phyloP scores from a whole-genome alignment of 2,888 invertebrate species.

The Gordius sp. region DNA sequence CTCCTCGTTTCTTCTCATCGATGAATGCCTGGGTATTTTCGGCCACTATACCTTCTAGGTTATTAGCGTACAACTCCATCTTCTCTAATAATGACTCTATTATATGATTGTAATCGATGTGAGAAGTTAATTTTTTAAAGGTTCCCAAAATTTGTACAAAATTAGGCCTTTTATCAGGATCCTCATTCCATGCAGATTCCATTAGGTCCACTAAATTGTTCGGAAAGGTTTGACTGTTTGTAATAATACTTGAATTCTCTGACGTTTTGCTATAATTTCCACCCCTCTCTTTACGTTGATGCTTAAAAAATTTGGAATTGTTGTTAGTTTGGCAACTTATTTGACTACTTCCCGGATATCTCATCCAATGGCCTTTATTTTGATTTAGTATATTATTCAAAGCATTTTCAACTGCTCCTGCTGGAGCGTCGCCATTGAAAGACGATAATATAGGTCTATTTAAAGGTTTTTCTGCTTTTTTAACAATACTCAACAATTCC shows the following conservation, averaged over 20 bases:
- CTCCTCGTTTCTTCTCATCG: conserved; percentile 6
- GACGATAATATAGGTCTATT: too few species aligned
- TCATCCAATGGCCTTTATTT: too few species aligned
- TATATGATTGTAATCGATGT: conserved; percentile 11
- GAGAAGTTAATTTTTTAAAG: not conserved
- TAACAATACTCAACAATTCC: too few species aligned
- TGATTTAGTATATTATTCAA: too few species aligned
- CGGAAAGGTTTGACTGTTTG: conserved; percentile 23
- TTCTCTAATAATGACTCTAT: conserved; percentile 3
- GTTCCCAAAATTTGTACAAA: not conserved
- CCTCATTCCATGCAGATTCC: not conserved
- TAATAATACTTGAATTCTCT: conserved; percentile 20
- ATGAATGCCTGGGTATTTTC: conserved; percentile 7
- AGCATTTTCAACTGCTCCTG: too few species aligned
- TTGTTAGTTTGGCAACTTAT: too few species aligned
- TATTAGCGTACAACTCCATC: conserved; percentile 14
- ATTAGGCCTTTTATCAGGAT: not conserved
- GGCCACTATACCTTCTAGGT: conserved; percentile 5
- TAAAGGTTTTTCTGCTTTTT: too few species aligned
- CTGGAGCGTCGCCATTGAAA: too few species aligned
- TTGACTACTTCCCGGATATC: too few species aligned
- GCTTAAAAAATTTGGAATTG: too few species aligned
- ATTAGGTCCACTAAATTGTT: conserved; percentile 2
- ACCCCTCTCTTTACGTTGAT: too few species aligned
- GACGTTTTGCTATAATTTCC: too few species aligned